phyloP scores from a whole-genome alignment of 2,888 invertebrate species.

The Drosophila antonietae region DNA sequence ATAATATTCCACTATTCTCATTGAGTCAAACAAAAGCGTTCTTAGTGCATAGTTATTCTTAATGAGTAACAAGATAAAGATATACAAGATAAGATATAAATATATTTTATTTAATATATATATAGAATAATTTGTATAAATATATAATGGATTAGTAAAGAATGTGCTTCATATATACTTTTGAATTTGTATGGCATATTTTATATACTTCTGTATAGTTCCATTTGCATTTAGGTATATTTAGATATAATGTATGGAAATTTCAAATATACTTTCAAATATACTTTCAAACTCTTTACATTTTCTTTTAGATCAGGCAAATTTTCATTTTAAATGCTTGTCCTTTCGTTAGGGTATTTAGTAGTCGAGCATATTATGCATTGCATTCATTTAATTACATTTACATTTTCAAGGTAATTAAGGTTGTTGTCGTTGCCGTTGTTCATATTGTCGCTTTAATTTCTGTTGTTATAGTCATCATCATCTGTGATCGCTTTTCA shows the following conservation, averaged over 20 bases:
- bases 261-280: not conserved
- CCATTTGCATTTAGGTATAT: not conserved
- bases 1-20: not conserved
- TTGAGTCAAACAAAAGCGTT: not conserved
- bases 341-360: not conserved
- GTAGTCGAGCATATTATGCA: not conserved
- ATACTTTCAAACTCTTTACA: too few species aligned
- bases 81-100: not conserved
- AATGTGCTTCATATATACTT: not conserved
- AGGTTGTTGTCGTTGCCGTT: constrained; percentile 22
- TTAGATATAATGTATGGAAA: too few species aligned
- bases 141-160: not conserved
- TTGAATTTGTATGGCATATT: not conserved
- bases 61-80: not conserved
- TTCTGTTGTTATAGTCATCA: constrained; percentile 29
- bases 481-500: constrained; percentile 33
- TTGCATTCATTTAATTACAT: constrained; percentile 68
- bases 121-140: not conserved
- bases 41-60: not conserved
- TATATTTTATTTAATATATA: not conserved
- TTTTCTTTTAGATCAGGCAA: too few species aligned
- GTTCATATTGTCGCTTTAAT: constrained; percentile 17
- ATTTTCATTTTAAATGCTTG: too few species aligned
- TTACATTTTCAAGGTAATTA: constrained; percentile 59
- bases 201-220: too few species aligned